Base-by-base conservation (phyloP, 2,797 vertebrate genomes). In the Sternarchorhynchus goeldii region DNA sequence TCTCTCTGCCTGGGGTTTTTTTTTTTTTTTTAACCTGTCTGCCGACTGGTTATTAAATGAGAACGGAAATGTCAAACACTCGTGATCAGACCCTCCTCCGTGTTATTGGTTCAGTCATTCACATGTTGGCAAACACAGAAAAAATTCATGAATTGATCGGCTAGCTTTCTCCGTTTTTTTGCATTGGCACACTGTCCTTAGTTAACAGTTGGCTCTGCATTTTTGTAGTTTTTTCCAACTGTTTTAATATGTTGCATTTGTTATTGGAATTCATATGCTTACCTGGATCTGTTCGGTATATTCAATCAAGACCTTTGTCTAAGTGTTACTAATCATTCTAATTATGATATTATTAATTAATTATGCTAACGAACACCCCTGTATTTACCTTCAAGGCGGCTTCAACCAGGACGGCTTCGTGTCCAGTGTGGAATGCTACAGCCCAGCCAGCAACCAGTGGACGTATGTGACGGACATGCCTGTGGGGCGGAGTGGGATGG, bases 401-500 rank as follows among this genome's bases (percentile, higher is more conserved):
- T 95, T 93, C 72, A 95, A 94, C 89, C 92, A 93, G 84, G 83
- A 84, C 0, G 94, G 93, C 32, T 95, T 95, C 88, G 87, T 95
- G 78, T 88, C 92, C 85, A 94, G 89, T 17, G 83, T 95, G 5
- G 94, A 95, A 86, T 90, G 85, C 80, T 95, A 93, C 88, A 92
- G 90, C 76, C 92, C 92, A 0, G 88, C 91, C 1, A 88, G 68
- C 14, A 91, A 95, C n/a, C 87, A 90, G 73, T 95, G 94, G 94
- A 92, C 77, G 0, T 75, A 82, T 12, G 58, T 93, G 80, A 89
- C 89, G 0, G 86, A 91, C 80, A 94, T 95, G 94, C 87, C 90
- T 0, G 16, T 86, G 0, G 92, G 90, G 14, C 91, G 93, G 77
- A 95, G 94, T 59, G 94, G 94, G 21, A 94, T 95, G 91, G 94